phyloP scores from a whole-genome alignment of 2,888 invertebrate species.

The Saturnia japonica region DNA sequence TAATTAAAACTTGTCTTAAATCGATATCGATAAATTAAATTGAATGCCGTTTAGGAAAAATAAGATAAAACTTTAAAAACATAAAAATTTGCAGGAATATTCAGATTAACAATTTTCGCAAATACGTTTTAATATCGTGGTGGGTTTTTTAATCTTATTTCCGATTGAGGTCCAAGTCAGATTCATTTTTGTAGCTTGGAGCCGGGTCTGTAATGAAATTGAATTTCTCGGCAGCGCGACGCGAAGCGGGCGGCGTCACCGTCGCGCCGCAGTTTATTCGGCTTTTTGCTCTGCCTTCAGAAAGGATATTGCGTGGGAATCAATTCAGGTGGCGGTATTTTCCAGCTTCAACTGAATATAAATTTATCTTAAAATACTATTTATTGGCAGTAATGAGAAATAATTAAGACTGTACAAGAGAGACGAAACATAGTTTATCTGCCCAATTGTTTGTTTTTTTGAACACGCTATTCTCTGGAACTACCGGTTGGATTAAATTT shows the following conservation, averaged over 20 bases:
- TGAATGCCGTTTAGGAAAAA: no score
- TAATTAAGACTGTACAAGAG: neutral
- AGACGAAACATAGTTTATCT: neutral
- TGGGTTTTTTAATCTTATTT: constrained; percentile 36
- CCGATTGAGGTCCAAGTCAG: constrained; percentile 36
- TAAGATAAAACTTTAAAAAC: neutral
- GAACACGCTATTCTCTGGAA: no score
- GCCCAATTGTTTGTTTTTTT: no score
- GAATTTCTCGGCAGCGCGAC: constrained; percentile 62
- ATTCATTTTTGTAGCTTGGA: constrained; percentile 51
- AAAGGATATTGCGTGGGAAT: constrained; percentile 78
- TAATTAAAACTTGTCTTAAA: neutral
- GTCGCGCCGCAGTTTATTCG: constrained; percentile 59
- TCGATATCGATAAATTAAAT: neutral
- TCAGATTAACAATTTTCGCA: constrained; percentile 2
- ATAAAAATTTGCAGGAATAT: neutral
- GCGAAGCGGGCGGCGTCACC: neutral
- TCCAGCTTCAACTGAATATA: constrained; percentile 59
- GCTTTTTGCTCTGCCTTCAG: constrained; percentile 70
- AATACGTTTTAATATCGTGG: constrained; percentile 15
- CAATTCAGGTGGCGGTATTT: constrained; percentile 68
- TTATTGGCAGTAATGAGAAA: constrained; percentile 9
- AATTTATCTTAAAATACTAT: constrained; percentile 53
- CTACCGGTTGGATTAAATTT: no score
- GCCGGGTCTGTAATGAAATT: constrained; percentile 66